Evolutionary conservation across 2,888 invertebrate species (phyloP), one percentile per base, ranked within the genome.

Genomic region (Drosophila formosana): DNA sequence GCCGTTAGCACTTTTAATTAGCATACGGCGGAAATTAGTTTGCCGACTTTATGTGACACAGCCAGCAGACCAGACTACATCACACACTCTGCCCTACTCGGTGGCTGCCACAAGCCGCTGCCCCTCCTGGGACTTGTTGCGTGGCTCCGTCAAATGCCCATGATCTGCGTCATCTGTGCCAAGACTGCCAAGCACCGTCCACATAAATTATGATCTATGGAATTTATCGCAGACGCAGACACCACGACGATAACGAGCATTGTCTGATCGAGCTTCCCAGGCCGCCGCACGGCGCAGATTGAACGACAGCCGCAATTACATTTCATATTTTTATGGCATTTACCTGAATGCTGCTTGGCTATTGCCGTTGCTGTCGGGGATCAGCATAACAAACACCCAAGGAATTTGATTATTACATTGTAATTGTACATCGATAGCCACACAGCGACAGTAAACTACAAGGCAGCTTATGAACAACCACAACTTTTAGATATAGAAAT

Each of bases 11-110:
- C 69, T 83, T 86, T 83, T 83, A 88, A 83, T 88, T 83, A 83
- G 89, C 89, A 88, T 86, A 61, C 69, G 58, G 65, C 72, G 88
- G 86, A 83, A 88, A 86, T 88, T 88, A 80, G 80, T 77, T 69
- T 65, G 58, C 60, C 65, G 30, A 68, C 50, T 72, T 80, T 79
- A 76, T 75, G 80, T 65, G 76, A 78, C 80, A 43, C 7, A 47
- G 37, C 52, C 56, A 37, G 5, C 37, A 51, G 28, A 8, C 6
- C 4, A 7, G 30, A 7, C 45, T 32, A 67, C 58, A 63, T 47
- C 51, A 77, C 30, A 32, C 34, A 77, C 30, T 39, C 34, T 9
- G 11, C 47, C 28, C 11, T 32, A 32, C 53, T 41, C 11, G n/a
- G 11, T n/a, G 18, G 18, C 18, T 18, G 37, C 37, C 37, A 11